Percentiles rank a stretch among this genome's conserved stretches.
Conservation (phyloP, 2,113 vertebrate species). For the Tamias sibiricus region DNA sequence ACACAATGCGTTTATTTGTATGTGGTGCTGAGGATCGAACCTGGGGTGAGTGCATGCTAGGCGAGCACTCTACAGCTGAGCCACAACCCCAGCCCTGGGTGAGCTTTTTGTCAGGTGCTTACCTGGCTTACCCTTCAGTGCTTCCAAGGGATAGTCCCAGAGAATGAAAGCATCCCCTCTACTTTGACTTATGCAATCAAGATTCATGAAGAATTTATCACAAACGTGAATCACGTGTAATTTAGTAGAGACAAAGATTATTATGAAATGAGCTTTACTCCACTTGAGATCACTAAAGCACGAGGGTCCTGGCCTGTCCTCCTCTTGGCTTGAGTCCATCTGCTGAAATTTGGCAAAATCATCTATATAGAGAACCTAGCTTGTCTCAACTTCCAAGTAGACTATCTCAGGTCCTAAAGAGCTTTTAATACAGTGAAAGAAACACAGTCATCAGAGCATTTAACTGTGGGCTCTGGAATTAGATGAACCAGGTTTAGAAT, state of each 20-base stretch:
- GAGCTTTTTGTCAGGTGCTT: not conserved
- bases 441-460: not conserved
- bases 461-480: not conserved
- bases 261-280: not conserved
- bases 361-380: not conserved
- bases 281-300: not conserved
- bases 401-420: not conserved
- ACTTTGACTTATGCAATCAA: not conserved
- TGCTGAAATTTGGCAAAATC: not conserved
- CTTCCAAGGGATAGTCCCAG: not conserved
- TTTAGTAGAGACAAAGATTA: not conserved
- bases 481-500: not conserved
- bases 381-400: not conserved
- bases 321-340: not conserved
- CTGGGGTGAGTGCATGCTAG: too few relatives aligned
- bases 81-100: too few relatives aligned
- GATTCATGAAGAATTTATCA: conserved; percentile 8
- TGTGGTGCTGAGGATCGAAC: too few relatives aligned
- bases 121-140: not conserved
- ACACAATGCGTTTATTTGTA: too few relatives aligned
- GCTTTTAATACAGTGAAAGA: not conserved
- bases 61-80: too few relatives aligned
- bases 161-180: not conserved
- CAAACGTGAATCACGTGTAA: not conserved
- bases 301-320: not conserved